These are phyloP conservation scores for Salvelinus alpinus DNA, from an alignment of 2,113 vertebrate genomes.

Conservation along the genomic window DNA sequence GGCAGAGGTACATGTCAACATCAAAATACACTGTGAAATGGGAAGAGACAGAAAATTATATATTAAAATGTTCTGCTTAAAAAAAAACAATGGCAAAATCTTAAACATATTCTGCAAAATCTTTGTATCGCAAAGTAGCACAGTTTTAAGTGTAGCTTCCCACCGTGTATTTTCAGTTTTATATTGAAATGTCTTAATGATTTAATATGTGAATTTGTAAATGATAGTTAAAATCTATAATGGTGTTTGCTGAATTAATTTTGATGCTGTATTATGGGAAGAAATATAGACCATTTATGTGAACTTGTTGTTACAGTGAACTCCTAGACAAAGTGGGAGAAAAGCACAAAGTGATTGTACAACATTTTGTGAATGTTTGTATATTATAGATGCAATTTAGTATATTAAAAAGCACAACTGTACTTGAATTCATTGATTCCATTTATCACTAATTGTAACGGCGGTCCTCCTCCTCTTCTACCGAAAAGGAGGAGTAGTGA, in stretches of 20 bases:
- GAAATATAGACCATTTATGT: conserved; percentile 65
- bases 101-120: conserved; percentile 40
- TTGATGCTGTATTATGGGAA: conserved; percentile 67
- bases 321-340: conserved; percentile 48
- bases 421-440: neutral
- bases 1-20: conserved; percentile 36
- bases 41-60: conserved; percentile 5
- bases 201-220: conserved; percentile 70
- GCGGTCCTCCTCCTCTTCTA: too few relatives aligned
- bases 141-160: conserved; percentile 46
- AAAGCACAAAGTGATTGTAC: conserved; percentile 75
- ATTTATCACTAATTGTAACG: too few relatives aligned
- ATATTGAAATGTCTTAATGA: conserved; percentile 51
- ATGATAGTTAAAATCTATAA: conserved; percentile 58
- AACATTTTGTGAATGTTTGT: conserved; percentile 77
- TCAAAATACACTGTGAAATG: conserved; percentile 24
- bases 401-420: conserved; percentile 66
- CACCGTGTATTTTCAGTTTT: conserved; percentile 43
- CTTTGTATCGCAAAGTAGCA: conserved; percentile 29
- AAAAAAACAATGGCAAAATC: conserved; percentile 16
- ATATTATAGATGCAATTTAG: conserved; percentile 77
- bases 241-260: conserved; percentile 67
- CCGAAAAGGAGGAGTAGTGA: too few relatives aligned
- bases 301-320: conserved; percentile 58
- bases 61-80: neutral